A percentile compares a stretch with the other conserved stretches of the same genome.
phyloP scores from a whole-genome alignment of 2,113 vertebrate genomes.

The Tychaedon coryphoeus region DNA sequence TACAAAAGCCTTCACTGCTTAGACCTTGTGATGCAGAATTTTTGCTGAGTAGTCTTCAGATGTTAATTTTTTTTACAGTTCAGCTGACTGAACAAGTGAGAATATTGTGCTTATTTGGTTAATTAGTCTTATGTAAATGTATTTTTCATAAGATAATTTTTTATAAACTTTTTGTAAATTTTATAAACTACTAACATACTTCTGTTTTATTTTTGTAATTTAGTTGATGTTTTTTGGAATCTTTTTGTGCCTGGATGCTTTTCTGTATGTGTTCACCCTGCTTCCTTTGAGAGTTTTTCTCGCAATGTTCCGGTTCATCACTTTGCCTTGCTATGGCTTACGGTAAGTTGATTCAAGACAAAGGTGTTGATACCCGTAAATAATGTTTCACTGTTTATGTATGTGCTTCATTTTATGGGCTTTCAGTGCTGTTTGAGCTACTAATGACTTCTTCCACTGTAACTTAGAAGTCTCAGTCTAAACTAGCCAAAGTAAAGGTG shows the following conservation, averaged over 20 bases:
- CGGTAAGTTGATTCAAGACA: conserved; percentile 77
- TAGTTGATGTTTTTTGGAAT: conserved; percentile 97
- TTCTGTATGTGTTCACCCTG: conserved; percentile 95
- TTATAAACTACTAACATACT: not conserved
- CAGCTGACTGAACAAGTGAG: not conserved
- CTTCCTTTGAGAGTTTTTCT: conserved; percentile 92
- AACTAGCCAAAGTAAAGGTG: not conserved
- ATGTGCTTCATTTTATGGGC: not conserved
- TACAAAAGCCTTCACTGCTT: not conserved
- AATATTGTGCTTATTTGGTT: not conserved
- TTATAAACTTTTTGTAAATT: not conserved
- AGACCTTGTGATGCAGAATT: not conserved
- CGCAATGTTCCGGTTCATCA: conserved; percentile 87
- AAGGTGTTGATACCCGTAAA: not conserved
- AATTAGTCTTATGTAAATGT: not conserved
- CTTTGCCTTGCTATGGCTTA: conserved; percentile 91
- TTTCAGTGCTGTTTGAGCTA: not conserved
- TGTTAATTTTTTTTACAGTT: not conserved
- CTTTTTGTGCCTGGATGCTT: conserved; percentile 95
- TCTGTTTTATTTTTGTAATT: conserved; percentile 54
- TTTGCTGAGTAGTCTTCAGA: not conserved
- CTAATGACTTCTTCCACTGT: not conserved
- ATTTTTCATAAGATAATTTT: not conserved
- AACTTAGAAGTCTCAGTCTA: not conserved
- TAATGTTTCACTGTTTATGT: not conserved